Conservation (phyloP, 2,797 vertebrate genomes). For the Champsocephalus esox region DNA sequence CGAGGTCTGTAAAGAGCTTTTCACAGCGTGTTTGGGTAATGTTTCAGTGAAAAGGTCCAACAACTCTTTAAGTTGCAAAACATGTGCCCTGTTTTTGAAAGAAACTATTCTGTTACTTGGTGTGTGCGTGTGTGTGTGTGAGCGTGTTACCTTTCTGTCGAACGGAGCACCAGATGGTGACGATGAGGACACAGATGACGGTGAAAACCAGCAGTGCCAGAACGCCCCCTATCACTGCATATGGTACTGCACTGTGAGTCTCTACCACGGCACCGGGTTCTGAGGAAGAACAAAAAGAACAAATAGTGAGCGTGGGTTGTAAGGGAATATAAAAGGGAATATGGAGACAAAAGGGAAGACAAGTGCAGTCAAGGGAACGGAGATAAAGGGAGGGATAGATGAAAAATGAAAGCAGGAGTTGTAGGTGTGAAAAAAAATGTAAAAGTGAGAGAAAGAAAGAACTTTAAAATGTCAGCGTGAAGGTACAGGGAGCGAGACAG, state of each 20-base stretch:
- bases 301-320: constrained; percentile 23
- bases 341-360: constrained; percentile 33
- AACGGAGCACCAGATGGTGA: constrained; percentile 95
- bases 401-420: constrained; percentile 42
- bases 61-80: constrained; percentile 26
- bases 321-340: constrained; percentile 30
- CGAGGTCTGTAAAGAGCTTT: constrained; percentile 36
- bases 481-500: constrained; percentile 32
- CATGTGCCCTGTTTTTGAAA: background rate
- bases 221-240: constrained; percentile 91
- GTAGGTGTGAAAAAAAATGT: constrained; percentile 4
- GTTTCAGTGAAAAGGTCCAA: constrained; percentile 29
- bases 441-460: constrained; percentile 40
- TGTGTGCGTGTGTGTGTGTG: background rate
- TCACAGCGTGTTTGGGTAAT: constrained; percentile 28
- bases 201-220: constrained; percentile 93
- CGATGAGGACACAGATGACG: constrained; percentile 92
- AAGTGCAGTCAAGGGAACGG: constrained; percentile 24
- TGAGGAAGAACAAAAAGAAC: constrained; percentile 65
- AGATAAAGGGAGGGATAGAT: constrained; percentile 44
- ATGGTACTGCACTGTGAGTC: constrained; percentile 91
- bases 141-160: constrained; percentile 90
- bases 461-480: constrained; percentile 35
- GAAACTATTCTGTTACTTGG: constrained; percentile 16
- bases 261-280: constrained; percentile 93